Evolutionary conservation across 2,888 invertebrate genomes (phyloP).

Genomic region (Amitus sp.): DNA sequence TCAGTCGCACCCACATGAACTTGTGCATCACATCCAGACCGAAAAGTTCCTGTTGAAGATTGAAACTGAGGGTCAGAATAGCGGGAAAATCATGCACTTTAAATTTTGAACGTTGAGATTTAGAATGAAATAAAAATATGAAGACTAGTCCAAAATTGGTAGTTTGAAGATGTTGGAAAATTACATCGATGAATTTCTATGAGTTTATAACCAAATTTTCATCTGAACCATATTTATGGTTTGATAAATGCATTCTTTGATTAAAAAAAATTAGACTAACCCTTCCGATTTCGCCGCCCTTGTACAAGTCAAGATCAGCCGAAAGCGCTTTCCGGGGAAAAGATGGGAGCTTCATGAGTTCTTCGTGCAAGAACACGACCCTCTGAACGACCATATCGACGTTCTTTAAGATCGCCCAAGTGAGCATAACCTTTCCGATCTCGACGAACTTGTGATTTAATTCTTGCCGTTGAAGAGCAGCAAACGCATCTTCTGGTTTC

Average conservation of each 20-base stretch:
- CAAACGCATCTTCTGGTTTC: constrained; percentile 91
- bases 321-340: constrained; percentile 98
- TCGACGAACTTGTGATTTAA: constrained; percentile 94
- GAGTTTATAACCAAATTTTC: too few species aligned
- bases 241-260: background rate
- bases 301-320: constrained; percentile 92
- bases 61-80: too few species aligned
- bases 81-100: too few species aligned
- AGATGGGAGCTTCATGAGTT: constrained; percentile 97
- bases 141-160: too few species aligned
- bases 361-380: constrained; percentile 98
- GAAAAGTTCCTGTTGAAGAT: constrained; percentile 75
- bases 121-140: too few species aligned
- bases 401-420: constrained; percentile 92
- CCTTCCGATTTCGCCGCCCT: constrained; percentile 88
- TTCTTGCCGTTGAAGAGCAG: constrained; percentile 90
- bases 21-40: constrained; percentile 97
- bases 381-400: constrained; percentile 97
- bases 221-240: too few species aligned
- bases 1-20: constrained; percentile 97
- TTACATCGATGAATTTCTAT: too few species aligned
- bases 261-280: constrained; percentile 63
- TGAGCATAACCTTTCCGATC: constrained; percentile 92
- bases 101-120: too few species aligned
- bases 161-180: too few species aligned